Conservation (phyloP, 1,140 invertebrate genomes). For the Pomacea maculata region DNA sequence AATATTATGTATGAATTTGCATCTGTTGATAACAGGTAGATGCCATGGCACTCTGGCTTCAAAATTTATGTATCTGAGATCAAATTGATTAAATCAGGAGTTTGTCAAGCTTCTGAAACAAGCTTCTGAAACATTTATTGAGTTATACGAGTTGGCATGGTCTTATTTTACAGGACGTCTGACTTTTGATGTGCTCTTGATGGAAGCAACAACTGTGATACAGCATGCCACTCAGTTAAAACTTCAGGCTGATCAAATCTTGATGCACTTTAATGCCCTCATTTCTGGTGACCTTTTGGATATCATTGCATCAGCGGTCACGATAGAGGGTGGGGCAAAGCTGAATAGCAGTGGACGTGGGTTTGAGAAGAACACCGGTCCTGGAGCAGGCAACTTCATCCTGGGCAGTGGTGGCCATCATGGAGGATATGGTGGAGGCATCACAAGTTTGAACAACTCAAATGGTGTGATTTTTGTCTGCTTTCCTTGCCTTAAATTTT, state of each 20-base stretch:
- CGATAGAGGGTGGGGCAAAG: constrained; percentile 47
- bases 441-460: constrained; percentile 26
- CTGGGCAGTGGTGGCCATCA: constrained; percentile 43
- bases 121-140: no score
- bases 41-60: no score
- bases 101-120: no score
- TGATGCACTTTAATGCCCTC: constrained; percentile 43
- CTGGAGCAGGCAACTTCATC: constrained; percentile 22
- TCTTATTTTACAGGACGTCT: constrained; percentile 37
- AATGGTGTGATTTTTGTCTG: constrained; percentile 12
- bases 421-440: constrained; percentile 51
- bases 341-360: constrained; percentile 41
- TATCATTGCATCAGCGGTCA: constrained; percentile 30
- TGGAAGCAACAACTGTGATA: constrained; percentile 45
- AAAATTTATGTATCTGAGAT: no score
- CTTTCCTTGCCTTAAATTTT: no score
- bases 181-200: constrained; percentile 37
- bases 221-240: constrained; percentile 37
- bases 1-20: no score
- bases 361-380: constrained; percentile 7
- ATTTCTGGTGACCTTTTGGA: constrained; percentile 41
- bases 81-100: no score
- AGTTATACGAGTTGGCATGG: no score
- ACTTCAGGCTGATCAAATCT: constrained; percentile 39
- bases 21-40: no score